phyloP scores from a whole-genome alignment of 2,113 vertebrate genomes.

The Paramisgurnus dabryanus region DNA sequence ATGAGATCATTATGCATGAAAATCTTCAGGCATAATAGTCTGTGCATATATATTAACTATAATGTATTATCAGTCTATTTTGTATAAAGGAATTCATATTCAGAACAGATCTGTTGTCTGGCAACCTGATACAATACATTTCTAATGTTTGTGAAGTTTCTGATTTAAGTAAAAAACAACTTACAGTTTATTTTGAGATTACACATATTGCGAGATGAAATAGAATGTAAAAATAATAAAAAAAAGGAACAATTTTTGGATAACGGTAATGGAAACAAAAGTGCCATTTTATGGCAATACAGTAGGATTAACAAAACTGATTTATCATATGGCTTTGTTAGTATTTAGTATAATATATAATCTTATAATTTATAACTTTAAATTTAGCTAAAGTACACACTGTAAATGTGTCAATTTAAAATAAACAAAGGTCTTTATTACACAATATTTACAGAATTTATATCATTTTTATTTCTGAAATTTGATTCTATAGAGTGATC shows the following conservation, averaged over 20 bases:
- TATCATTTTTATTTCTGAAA: too few species aligned
- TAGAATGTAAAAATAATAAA: too few species aligned
- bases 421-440: too few species aligned
- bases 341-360: too few species aligned
- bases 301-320: not conserved
- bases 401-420: too few species aligned
- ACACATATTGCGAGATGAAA: conserved; percentile 10
- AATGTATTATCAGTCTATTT: conserved; percentile 17
- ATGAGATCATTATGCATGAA: conserved; percentile 18
- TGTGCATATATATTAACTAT: conserved; percentile 8
- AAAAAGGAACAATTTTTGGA: not conserved
- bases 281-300: not conserved
- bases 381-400: too few species aligned
- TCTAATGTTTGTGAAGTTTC: conserved; percentile 47
- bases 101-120: conserved; percentile 14
- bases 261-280: not conserved
- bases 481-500: too few species aligned
- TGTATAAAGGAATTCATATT: conserved; percentile 15
- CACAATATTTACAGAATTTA: too few species aligned
- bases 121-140: not conserved
- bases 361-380: too few species aligned
- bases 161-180: conserved; percentile 45
- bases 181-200: not conserved
- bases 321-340: too few species aligned
- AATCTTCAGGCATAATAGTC: not conserved